Evolutionary conservation across 2,888 invertebrate species (phyloP), one percentile per base, ranked within the genome.

Genomic region (Heteromurus nitidus): DNA sequence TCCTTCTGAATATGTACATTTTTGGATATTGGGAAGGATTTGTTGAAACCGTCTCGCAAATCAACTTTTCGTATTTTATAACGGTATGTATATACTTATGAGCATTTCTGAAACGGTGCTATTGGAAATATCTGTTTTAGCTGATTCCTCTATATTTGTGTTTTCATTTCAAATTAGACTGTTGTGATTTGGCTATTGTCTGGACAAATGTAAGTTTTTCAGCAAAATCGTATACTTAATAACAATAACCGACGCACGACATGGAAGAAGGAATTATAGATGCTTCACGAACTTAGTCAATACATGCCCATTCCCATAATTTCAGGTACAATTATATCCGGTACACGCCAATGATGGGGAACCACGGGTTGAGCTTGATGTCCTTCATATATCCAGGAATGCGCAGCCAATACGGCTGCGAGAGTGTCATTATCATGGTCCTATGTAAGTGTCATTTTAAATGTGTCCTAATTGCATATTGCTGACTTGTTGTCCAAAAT

Each of bases 171-270:
- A 36, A 9, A 13, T n/a, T 36, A 69, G 69, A 31, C 60, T 2
- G 18, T 42, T 36, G 36, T 76, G 1, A 42, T 76, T 2, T 76
- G 68, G 67, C 58, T 76, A 24, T 13, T 68, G 0, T 77, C 77
- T 22, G 77, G 77, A 11, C 68, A 77, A 60, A 77, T 77, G 77
- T 77, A 50, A 69, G 69, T 68, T 2, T 26, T n/a, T n/a, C n/a
- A n/a, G n/a, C n/a, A n/a, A n/a, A n/a, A n/a, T n/a, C n/a, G n/a
- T n/a, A n/a, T n/a, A n/a, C n/a, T n/a, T n/a, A n/a, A n/a, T n/a
- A n/a, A n/a, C n/a, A n/a, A n/a, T n/a, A n/a, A n/a, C n/a, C n/a
- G n/a, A n/a, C n/a, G n/a, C n/a, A n/a, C n/a, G n/a, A n/a, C n/a
- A n/a, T n/a, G n/a, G n/a, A n/a, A n/a, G n/a, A n/a, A n/a, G n/a